Base-by-base conservation (phyloP, 2,113 vertebrate species). In the Hydropotes inermis region DNA sequence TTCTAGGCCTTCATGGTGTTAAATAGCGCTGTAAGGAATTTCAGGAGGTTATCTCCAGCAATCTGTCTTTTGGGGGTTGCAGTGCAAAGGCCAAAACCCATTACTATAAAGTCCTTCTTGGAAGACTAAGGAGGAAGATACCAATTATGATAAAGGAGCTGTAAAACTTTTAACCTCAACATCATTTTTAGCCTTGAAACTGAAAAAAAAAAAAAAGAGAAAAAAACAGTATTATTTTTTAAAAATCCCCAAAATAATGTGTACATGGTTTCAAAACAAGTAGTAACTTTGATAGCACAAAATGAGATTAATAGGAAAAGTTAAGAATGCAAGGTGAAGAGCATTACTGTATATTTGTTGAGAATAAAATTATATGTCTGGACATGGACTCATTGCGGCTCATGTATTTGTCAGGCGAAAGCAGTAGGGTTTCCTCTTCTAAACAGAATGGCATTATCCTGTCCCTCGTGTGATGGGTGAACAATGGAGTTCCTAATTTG, bases 41-140 rank as follows among this genome's bases (percentile, higher is more conserved):
- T 96, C 55, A 97, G 97, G 92, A 30, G 79, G 93, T 98, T 96
- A 94, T 92, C 98, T 98, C 89, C n/a, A 79, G 74, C 64, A 88
- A 98, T 98, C 98, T 98, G 96, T 33, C 98, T 98, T 98, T 97
- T 97, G 74, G 43, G 76, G 82, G 54, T 93, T 95, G 21, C 88
- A 87, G 94, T 97, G 47, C 7, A 39, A 95, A 96, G 95, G 93
- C 96, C 87, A 86, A 91, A 91, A 50, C 45, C 89, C 89, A n/a
- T 89, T 96, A 55, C 94, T 92, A 87, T 92, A 96, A 95, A 98
- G 82, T 47, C 97, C 95, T 61, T 98, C 85, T 87, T 94, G 82
- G 87, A 95, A 78, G 92, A 96, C 23, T 70, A 74, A 58, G 85
- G 97, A 97, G 94, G 0, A 36, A 96, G 96, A 88, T 96, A 98